phyloP scores from a whole-genome alignment of 2,113 vertebrate genomes.

The Drymodes brunneopygia region DNA sequence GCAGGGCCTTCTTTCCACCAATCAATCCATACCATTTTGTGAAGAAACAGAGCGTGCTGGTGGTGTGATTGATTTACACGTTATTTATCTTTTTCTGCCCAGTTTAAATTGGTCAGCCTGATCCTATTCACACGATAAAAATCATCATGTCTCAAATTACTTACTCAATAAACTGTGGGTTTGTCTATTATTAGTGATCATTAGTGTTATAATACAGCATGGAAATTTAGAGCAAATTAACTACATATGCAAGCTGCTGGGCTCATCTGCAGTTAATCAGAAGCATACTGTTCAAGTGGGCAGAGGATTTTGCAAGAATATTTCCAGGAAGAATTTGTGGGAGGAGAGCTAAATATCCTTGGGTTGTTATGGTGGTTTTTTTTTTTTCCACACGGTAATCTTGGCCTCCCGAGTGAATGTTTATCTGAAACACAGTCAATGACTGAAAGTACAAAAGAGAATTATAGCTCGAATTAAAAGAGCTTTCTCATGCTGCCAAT shows the following conservation, averaged over 20 bases:
- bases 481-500: slow-evolving; percentile 19
- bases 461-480: slow-evolving; percentile 50
- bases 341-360: slow-evolving; percentile 41
- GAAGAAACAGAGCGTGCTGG: slow-evolving; percentile 56
- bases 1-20: not conserved
- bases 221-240: slow-evolving; percentile 81
- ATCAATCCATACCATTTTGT: slow-evolving; percentile 65
- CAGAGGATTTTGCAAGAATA: slow-evolving; percentile 61
- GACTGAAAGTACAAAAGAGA: slow-evolving; percentile 25
- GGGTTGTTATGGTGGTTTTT: not conserved
- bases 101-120: slow-evolving; percentile 74
- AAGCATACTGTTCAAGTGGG: slow-evolving; percentile 61
- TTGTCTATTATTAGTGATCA: slow-evolving; percentile 84
- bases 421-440: slow-evolving; percentile 31
- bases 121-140: slow-evolving; percentile 73
- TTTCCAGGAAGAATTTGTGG: slow-evolving; percentile 66
- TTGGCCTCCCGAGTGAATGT: slow-evolving; percentile 41
- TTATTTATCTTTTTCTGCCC: slow-evolving; percentile 75
- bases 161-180: slow-evolving; percentile 83
- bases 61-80: slow-evolving; percentile 66
- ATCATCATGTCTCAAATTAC: slow-evolving; percentile 80
- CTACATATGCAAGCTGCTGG: slow-evolving; percentile 72
- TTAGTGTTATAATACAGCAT: slow-evolving; percentile 80
- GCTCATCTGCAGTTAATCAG: slow-evolving; percentile 78
- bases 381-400: not conserved